Base-by-base conservation (phyloP, 1,140 invertebrate species). In the Coptotermes formosanus region DNA sequence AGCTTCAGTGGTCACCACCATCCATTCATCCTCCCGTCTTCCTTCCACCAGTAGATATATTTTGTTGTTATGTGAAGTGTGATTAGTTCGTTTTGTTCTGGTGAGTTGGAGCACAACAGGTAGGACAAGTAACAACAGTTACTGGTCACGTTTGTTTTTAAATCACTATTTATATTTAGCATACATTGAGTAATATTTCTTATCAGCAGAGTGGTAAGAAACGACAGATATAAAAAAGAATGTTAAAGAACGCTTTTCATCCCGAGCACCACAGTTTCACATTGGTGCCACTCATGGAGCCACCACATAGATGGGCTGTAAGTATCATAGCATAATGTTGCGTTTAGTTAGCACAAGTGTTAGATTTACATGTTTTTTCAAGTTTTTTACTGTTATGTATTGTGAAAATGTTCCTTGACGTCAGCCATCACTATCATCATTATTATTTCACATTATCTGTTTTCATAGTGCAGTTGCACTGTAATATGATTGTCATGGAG, bases 21-120 rank as follows among this genome's bases (percentile, higher is more conserved):
- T 75, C 64, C 25, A 30, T 75, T 75, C 8, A 12, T 75, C 64
- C 64, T 8, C 64, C n/a, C 25, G 14, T 75, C n/a, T 14, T 25
- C 64, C n/a, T 23, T 75, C n/a, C 25, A 25, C 3, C 8, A 75
- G 64, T 75, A 75, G 64, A 75, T 30, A 16, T 30, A 14, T 30
- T 75, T 6, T 75, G 59, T 64, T 64, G 64, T 75, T 75, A 75
- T 75, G 64, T 75, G 64, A 75, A 75, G 64, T 75, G 64, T 75
- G 64, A 25, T 30, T 75, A 75, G 25, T 75, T 75, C 64, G 0
- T 30, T 30, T 9, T 75, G 25, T 11, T 25, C n/a, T 25, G 64
- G 14, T 75, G 64, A 75, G n/a, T n/a, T 75, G 25, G 25, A 30
- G 14, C 25, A 75, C n/a, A 30, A 30, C 64, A 75, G 64, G 64